Evolutionary conservation across 2,888 invertebrate species (phyloP).

Genomic region (Crossocerus cetratus): DNA sequence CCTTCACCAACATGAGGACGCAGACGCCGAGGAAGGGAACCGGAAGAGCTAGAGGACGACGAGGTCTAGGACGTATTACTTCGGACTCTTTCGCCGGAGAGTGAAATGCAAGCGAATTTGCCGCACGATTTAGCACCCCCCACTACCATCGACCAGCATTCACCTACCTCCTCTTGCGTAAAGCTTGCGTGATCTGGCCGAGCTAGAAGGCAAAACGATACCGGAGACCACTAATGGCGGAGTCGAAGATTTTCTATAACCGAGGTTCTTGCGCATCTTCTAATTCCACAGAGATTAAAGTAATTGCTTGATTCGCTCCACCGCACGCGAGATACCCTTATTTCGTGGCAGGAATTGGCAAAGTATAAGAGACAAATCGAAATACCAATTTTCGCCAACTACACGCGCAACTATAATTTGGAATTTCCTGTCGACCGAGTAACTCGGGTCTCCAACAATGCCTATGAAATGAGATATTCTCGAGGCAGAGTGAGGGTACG

Average conservation of each 20-base stretch:
- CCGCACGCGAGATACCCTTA: no score
- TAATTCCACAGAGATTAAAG: slow-evolving; percentile 34
- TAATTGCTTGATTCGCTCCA: not conserved
- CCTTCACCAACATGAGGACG: slow-evolving; percentile 45
- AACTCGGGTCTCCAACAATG: no score
- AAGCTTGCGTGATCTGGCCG: slow-evolving; percentile 31
- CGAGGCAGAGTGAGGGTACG: no score
- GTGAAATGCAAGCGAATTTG: slow-evolving; percentile 73
- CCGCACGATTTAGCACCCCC: slow-evolving; percentile 71
- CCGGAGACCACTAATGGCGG: slow-evolving; percentile 37
- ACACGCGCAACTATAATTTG: no score
- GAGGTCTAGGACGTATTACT: slow-evolving; percentile 59
- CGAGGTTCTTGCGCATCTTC: slow-evolving; percentile 52
- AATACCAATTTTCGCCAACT: no score
- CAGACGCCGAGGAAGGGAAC: slow-evolving; percentile 34
- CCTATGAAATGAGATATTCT: no score
- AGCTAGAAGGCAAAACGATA: slow-evolving; percentile 38
- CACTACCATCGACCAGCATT: slow-evolving; percentile 60
- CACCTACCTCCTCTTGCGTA: slow-evolving; percentile 57
- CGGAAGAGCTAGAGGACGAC: slow-evolving; percentile 36
- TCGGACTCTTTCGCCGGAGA: slow-evolving; percentile 57
- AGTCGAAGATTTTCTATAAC: slow-evolving; percentile 55
- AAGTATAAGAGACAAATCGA: no score
- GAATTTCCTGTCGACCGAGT: no score
- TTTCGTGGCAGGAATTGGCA: no score